phyloP scores from a whole-genome alignment of 2,888 invertebrate genomes.

The Coenonympha arcania region DNA sequence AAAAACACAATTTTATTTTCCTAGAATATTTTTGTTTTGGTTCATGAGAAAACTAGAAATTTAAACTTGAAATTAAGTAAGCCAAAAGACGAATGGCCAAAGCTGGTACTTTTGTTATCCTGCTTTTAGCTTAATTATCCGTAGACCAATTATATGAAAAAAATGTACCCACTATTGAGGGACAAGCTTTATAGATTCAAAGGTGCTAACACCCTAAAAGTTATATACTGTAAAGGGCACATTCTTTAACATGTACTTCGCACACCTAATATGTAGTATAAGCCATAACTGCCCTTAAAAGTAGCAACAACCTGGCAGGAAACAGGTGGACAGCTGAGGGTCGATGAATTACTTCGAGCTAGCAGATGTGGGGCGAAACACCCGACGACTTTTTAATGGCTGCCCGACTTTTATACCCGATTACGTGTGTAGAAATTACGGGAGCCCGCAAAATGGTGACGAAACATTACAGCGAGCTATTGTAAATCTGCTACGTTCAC shows the following conservation, averaged over 20 bases:
- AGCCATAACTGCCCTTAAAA: conserved; percentile 18
- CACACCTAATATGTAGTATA: neutral
- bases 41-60: too few species aligned
- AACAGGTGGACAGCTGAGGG: conserved; percentile 51
- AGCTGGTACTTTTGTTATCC: too few species aligned
- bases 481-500: neutral
- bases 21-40: too few species aligned
- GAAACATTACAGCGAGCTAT: neutral
- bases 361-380: conserved; percentile 37
- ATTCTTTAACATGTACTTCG: neutral
- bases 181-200: too few species aligned
- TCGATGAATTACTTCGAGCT: conserved; percentile 43
- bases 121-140: too few species aligned
- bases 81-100: too few species aligned
- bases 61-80: too few species aligned
- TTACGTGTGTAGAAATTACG: conserved; percentile 22
- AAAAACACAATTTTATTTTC: too few species aligned
- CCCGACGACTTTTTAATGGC: conserved; percentile 32
- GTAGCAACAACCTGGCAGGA: conserved; percentile 34
- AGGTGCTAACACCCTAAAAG: neutral
- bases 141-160: too few species aligned
- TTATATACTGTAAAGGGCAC: neutral
- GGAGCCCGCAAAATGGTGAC: conserved; percentile 15
- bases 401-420: conserved; percentile 26
- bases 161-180: too few species aligned